Base-by-base conservation (phyloP, 1,140 invertebrate genomes). In the Bicyclus anynana region DNA sequence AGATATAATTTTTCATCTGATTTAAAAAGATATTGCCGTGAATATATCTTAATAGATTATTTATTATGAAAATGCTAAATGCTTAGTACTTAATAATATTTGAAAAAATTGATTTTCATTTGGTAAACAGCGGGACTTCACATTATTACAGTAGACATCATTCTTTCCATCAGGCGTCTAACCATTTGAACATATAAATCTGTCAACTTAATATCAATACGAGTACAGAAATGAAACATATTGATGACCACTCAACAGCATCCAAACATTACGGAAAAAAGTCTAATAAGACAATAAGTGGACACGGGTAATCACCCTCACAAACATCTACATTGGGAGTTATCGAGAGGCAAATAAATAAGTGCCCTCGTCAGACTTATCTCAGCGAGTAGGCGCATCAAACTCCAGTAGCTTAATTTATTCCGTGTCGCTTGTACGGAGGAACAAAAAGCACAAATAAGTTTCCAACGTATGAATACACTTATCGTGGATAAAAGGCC, bases 401-500 rank as follows among this genome's bases (percentile, higher is more conserved):
- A 60, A 68, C 37, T 67, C 50, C 65, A 49, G 57, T 60, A 63
- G 58, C 58, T 59, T 67, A 62, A 62, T 64, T 47, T 64, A 71
- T 71, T 68, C 65, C 49, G 58, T 72, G 66, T 71, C 62, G 56
- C 53, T 51, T 57, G 65, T 65, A 60, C 47, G 0, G 10, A 51
- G 57, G 49, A 48, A 70, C 58, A 62, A 64, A 46, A 46, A 35
- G 52, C 54, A 66, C 57, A 67, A 67, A 65, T 56, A 65, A 64
- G 68, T 55, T 37, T 51, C 20, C 47, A 59, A 64, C 61, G 61
- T 65, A 72, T 62, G 66, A 69, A 72, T 62, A 64, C 62, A 65
- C 64, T 65, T 69, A 69, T 67, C 61, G 42, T 23, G 17, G 26
- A 49, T 50, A 63, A 62, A 65, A 61, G 47, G 57, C 44, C 66